A percentile compares a stretch with the other conserved stretches of the same genome.
Conservation (phyloP, 2,797 vertebrate genomes). For the Halcyon leucocephala region DNA sequence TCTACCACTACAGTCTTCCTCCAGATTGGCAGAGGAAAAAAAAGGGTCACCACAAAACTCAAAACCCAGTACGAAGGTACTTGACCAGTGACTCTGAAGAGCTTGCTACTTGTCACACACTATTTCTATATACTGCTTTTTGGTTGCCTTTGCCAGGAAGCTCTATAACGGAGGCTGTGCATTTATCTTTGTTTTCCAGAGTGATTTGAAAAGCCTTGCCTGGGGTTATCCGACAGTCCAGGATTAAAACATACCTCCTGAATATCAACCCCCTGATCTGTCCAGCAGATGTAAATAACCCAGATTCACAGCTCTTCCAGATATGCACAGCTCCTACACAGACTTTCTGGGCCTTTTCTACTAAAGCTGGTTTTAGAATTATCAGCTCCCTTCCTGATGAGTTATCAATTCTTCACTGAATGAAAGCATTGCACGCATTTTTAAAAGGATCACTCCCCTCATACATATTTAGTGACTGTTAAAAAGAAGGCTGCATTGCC, state of each 20-base stretch:
- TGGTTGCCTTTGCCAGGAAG: not conserved
- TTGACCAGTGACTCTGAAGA: not conserved
- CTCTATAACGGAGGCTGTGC: not conserved
- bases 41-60: not conserved
- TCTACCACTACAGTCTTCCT: not conserved
- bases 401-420: not conserved
- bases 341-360: not conserved
- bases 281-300: not conserved
- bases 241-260: not conserved
- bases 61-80: not conserved
- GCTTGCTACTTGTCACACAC: not conserved
- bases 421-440: not conserved
- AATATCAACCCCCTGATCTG: not conserved
- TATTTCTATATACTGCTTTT: not conserved
- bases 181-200: not conserved
- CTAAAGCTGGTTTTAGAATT: not conserved
- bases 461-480: not conserved
- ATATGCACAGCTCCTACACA: not conserved
- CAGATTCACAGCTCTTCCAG: not conserved
- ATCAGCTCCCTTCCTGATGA: not conserved
- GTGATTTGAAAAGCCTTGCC: not conserved
- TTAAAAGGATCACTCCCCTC: not conserved
- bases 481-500: not conserved
- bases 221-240: not conserved
- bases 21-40: not conserved